Conservation (phyloP, 2,113 vertebrate species). For the Microcebus tavaratra region DNA sequence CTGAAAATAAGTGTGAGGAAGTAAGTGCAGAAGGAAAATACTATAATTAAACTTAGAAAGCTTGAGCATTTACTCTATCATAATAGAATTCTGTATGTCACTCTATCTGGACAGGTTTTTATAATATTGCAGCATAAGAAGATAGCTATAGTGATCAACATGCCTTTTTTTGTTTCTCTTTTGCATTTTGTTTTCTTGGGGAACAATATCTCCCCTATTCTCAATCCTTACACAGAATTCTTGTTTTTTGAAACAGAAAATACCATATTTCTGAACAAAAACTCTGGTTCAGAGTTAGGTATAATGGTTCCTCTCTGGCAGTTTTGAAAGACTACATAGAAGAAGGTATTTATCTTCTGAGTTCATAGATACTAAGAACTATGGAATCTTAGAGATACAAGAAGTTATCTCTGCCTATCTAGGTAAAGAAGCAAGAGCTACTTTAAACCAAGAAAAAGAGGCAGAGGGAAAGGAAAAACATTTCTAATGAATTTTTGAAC, state of each 20-base stretch:
- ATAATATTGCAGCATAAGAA: background rate
- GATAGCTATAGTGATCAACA: background rate
- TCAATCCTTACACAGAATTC: background rate
- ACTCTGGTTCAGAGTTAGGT: rapidly evolving
- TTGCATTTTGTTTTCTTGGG: background rate
- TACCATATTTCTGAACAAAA: background rate
- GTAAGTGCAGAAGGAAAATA: background rate
- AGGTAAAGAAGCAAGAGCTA: background rate
- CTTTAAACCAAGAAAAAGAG: background rate
- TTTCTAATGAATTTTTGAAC: background rate
- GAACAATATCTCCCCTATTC: background rate
- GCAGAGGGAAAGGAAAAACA: background rate
- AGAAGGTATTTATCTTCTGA: background rate
- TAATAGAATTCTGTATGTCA: background rate
- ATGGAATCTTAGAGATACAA: background rate
- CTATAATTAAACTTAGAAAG: background rate
- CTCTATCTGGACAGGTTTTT: background rate
- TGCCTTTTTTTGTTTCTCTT: background rate
- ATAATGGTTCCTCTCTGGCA: background rate
- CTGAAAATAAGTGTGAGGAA: background rate
- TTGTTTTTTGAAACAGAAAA: background rate
- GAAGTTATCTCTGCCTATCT: background rate
- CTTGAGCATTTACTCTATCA: background rate
- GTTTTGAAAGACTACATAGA: background rate
- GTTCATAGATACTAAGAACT: background rate